These are phyloP conservation scores for Drosophila teissieri DNA, from an alignment of 1,140 invertebrate species.

Conservation along the genomic window DNA sequence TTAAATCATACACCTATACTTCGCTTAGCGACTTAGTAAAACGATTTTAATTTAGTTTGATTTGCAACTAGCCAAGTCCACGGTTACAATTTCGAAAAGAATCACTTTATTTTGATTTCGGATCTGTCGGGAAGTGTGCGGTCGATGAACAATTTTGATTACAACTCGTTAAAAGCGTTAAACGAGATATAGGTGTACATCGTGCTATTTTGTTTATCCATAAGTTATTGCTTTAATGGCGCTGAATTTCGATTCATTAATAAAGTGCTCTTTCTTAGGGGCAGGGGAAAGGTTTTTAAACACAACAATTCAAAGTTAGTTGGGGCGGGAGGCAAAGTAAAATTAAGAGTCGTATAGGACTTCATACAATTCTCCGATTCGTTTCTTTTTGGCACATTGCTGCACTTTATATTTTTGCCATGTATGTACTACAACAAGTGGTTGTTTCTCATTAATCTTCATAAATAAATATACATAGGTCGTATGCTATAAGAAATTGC, in stretches of 20 bases:
- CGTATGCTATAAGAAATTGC: constrained; percentile 60
- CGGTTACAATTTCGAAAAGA: constrained; percentile 24
- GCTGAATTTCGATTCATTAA: constrained; percentile 24
- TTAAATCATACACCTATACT: constrained; percentile 35
- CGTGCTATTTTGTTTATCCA: constrained; percentile 51
- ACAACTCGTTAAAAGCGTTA: constrained; percentile 6
- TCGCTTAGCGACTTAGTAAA: constrained; percentile 31
- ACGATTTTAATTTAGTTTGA: constrained; percentile 1
- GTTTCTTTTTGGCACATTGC: constrained; percentile 70
- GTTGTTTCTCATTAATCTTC: constrained; percentile 46
- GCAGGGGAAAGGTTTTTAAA: background rate
- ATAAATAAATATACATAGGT: constrained; percentile 66
- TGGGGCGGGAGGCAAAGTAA: constrained; percentile 18
- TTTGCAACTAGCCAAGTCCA: constrained; percentile 23
- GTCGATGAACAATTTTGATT: constrained; percentile 24
- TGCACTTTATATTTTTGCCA: constrained; percentile 50
- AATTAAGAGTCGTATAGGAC: constrained; percentile 16
- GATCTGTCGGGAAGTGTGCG: constrained; percentile 32
- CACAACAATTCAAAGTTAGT: constrained; percentile 16
- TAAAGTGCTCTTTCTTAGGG: constrained; percentile 1
- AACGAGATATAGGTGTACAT: constrained; percentile 50
- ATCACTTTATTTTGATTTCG: constrained; percentile 44
- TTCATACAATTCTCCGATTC: constrained; percentile 16
- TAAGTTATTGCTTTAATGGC: constrained; percentile 62
- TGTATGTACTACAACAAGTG: constrained; percentile 47